Evolutionary conservation across 2,113 vertebrate genomes (phyloP), one percentile per base, ranked within the genome.

Genomic region (Scophthalmus maximus): DNA sequence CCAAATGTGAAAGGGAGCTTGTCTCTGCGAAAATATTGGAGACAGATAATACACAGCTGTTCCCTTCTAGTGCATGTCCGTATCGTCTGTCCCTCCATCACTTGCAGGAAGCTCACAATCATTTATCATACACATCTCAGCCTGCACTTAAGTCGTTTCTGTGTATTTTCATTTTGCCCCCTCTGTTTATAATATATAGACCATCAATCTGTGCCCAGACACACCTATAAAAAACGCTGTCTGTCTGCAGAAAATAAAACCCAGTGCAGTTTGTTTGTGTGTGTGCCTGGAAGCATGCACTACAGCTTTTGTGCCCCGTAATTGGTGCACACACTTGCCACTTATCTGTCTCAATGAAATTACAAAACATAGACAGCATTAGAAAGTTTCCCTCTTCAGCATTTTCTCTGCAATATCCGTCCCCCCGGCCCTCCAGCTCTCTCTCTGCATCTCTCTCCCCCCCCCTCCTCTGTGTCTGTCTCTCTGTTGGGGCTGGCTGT

Each of bases 361-460:
- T 57, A 70, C 62, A 73, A 86, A 79, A 71, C 57, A 79, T 34
- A 78, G 53, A 44, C 58, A n/a, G 52, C 61, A 65, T 77, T 68
- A 64, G 74, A 85, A 84, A 80, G 65, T 74, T 83, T 56, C 72
- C 47, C 68, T 57, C 44, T 46, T 83, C 79, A 83, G 74, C 81
- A 20, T 61, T 88, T 87, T 82, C 52, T 64, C 12, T 4, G 4
- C 32, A 18, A 2, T 22, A 25, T n/a, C n/a, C n/a, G n/a, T 25
- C 73, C 49, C 22, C 55, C 8, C 51, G 12, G 34, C 46, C 14
- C 27, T 60, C 50, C 20, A 22, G 10, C 50, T 29, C n/a, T 32
- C 53, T 17, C 38, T n/a, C 22, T 18, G 27, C 64, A 46, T 22
- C 55, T 8, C 50, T 18, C 40, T 11, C 46, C 22, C 30, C 56